phyloP scores from a whole-genome alignment of 2,888 invertebrate genomes.

The Acrobasis consociella region DNA sequence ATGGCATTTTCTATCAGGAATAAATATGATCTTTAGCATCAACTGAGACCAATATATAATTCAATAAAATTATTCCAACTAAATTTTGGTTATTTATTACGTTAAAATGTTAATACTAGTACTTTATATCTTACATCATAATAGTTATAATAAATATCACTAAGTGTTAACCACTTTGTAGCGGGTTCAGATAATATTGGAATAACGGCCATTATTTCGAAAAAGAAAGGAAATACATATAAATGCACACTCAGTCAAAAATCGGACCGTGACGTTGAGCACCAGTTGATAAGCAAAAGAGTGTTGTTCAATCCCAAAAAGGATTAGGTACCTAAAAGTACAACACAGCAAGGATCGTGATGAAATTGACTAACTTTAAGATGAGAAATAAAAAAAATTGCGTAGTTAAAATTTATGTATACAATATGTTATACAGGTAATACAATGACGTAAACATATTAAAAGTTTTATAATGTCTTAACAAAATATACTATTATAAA shows the following conservation, averaged over 20 bases:
- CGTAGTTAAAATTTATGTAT: too few relatives aligned
- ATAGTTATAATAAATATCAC: constrained; percentile 66
- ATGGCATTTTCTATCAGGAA: constrained; percentile 33
- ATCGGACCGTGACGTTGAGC: constrained; percentile 41
- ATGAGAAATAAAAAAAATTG: too few relatives aligned
- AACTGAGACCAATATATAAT: constrained; percentile 74
- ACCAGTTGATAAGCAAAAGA: constrained; percentile 37
- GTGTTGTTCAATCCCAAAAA: constrained; percentile 25
- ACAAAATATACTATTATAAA: too few relatives aligned
- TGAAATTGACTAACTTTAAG: not conserved
- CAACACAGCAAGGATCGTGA: not conserved
- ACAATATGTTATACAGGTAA: too few relatives aligned
- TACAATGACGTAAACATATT: too few relatives aligned
- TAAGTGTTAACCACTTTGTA: constrained; percentile 58
- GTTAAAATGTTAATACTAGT: constrained; percentile 53
- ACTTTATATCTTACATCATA: constrained; percentile 54
- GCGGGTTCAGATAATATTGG: constrained; percentile 33
- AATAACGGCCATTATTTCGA: constrained; percentile 28
- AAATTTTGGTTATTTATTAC: constrained; percentile 71
- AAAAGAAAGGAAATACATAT: constrained; percentile 30
- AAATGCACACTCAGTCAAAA: constrained; percentile 56
- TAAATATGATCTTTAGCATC: constrained; percentile 74
- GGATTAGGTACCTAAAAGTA: constrained; percentile 21
- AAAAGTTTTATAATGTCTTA: too few relatives aligned
- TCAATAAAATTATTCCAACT: constrained; percentile 57